Percentiles rank a stretch among this genome's conserved stretches.
Evolutionary conservation across 64 coral and sea anemone genomes (phyloP).

Genomic region (Montipora efflorescens): DNA sequence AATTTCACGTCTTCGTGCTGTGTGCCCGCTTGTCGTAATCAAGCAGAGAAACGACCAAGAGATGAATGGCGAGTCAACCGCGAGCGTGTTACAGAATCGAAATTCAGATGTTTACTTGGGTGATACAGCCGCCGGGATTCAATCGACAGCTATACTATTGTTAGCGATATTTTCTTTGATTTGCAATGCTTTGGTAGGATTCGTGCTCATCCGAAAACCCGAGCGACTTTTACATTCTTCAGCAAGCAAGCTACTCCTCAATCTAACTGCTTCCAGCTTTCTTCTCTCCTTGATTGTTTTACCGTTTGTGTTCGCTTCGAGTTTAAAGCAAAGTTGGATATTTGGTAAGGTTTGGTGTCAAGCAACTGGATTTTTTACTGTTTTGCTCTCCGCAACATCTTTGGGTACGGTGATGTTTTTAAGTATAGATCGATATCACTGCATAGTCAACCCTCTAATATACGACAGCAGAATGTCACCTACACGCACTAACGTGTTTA

Average conservation of each 20-base stretch:
- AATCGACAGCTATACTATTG: constrained; percentile 65
- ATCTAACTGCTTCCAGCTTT: constrained; percentile 83
- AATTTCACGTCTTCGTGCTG: constrained; percentile 28
- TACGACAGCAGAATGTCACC: constrained; percentile 87
- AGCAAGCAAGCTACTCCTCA: constrained; percentile 90
- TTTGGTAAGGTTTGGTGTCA: constrained; percentile 85
- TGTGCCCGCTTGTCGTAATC: background rate
- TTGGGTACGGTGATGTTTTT: constrained; percentile 84
- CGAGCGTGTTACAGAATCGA: background rate
- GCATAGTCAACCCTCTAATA: constrained; percentile 87
- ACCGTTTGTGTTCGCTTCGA: constrained; percentile 84
- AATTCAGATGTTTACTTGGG: background rate
- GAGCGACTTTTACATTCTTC: constrained; percentile 79
- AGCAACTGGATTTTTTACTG: constrained; percentile 76
- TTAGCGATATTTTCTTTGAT: constrained; percentile 77
- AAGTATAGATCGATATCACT: constrained; percentile 95
- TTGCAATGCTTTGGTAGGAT: constrained; percentile 82
- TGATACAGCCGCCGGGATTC: background rate
- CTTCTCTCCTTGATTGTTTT: constrained; percentile 71
- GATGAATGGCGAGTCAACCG: background rate
- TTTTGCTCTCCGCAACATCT: constrained; percentile 71
- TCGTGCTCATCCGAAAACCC: constrained; percentile 69
- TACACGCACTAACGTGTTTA: constrained; percentile 70
- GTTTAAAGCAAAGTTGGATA: constrained; percentile 71
- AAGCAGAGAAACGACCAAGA: background rate